Conservation (phyloP, 2,888 invertebrate genomes). For the Tinea pellionella region DNA sequence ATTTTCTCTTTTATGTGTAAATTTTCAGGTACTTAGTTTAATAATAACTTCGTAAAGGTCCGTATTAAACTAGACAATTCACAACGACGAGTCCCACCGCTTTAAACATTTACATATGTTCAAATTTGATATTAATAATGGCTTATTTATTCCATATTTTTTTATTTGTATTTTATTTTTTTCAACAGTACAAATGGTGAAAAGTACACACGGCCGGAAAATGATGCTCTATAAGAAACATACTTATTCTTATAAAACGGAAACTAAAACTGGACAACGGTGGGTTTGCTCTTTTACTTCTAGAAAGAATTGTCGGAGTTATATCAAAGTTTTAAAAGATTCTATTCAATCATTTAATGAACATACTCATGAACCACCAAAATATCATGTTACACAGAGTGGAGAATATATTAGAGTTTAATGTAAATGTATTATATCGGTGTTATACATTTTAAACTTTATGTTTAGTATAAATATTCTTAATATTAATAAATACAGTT, state of each 20-base stretch:
- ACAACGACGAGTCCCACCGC: too few species aligned
- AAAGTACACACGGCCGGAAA: not conserved
- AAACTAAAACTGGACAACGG: not conserved
- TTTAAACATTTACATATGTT: too few species aligned
- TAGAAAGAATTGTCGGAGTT: not conserved
- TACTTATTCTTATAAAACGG: not conserved
- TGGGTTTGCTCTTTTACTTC: not conserved
- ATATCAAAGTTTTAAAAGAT: not conserved
- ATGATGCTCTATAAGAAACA: not conserved
- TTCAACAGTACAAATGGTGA: not conserved
- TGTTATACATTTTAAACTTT: too few species aligned
- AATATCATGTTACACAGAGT: not conserved
- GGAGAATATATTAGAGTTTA: slow-evolving; percentile 4
- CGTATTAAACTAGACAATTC: too few species aligned
- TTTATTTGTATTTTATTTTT: not conserved
- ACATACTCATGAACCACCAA: slow-evolving; percentile 5
- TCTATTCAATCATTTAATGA: not conserved
- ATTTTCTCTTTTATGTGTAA: too few species aligned
- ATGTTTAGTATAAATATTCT: too few species aligned
- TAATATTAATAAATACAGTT: too few species aligned
- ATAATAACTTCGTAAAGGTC: too few species aligned
- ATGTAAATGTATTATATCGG: too few species aligned
- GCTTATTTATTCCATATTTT: too few species aligned
- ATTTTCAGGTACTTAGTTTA: too few species aligned
- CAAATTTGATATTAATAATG: too few species aligned